Conservation (phyloP, 1,140 invertebrate species). For the Trachelipus rathkii region DNA sequence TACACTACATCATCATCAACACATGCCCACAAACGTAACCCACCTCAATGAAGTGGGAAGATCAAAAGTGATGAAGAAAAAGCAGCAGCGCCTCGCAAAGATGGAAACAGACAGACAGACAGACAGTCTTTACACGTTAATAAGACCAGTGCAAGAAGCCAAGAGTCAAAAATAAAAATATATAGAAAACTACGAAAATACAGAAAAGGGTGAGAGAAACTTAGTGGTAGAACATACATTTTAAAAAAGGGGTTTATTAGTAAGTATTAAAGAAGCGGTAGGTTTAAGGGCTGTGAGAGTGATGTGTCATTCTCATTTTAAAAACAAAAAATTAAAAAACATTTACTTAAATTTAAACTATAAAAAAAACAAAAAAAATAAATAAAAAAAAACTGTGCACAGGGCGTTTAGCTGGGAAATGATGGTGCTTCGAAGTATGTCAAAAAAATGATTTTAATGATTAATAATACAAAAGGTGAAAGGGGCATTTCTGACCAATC, state of each 20-base stretch:
- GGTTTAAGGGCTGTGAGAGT: slow-evolving; percentile 6
- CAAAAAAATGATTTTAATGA: no score
- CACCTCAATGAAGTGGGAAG: not conserved
- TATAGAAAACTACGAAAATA: not conserved
- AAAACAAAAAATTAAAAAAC: not conserved
- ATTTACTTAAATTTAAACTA: no score
- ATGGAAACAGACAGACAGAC: not conserved
- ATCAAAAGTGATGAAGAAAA: not conserved
- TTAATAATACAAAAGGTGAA: no score
- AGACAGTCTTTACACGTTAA: no score
- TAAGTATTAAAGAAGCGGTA: not conserved
- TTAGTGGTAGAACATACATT: no score
- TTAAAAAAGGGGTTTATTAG: not conserved
- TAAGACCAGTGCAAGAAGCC: not conserved
- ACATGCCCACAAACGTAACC: slow-evolving; percentile 6
- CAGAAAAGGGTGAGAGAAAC: not conserved
- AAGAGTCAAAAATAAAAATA: not conserved
- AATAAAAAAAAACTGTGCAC: not conserved
- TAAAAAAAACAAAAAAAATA: no score
- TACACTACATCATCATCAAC: not conserved
- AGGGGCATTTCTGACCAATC: no score
- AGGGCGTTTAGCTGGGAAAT: slow-evolving; percentile 6
- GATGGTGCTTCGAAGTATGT: not conserved
- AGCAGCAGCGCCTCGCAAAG: not conserved
- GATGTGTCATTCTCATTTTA: not conserved